Base-by-base conservation (phyloP, 2,888 invertebrate species). In the Heliconius charithonia region DNA sequence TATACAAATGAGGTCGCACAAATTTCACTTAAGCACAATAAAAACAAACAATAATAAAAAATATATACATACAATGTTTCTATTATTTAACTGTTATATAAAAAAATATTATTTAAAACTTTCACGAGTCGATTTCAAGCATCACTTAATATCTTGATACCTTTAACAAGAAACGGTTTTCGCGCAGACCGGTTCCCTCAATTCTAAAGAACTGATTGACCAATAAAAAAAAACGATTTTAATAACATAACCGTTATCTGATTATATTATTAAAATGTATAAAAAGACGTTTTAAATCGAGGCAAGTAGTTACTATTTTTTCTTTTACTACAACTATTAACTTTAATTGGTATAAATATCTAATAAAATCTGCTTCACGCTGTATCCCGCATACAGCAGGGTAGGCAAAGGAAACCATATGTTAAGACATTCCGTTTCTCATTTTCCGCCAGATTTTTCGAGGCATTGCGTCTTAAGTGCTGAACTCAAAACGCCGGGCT, bases 141-240 rank as follows among this genome's bases (percentile, higher is more conserved):
- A 73, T 32, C 56, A 59, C 73, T 27, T 37, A 56, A 41, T 73
- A 73, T 73, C 77, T 45, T 72, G 65, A 59, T 27, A 37, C 66
- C 71, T 67, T 59, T 32, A 76, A 72, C 37, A 56, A 73, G 66
- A 78, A 78, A 78, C 78, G 59, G 69, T 78, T 74, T 78, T 78
- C 67, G 74, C 65, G 73, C 32, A 62, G 67, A 78, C 78, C 78
- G 78, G 78, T 78, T 59, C 27, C 56, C 10, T 72, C 16, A 72
- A 67, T 74, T 78, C 41, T 59, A 45, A 67, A 74, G 72, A 72
- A 72, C 72, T 67, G 59, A 62, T 66, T 67, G 41, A 41, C 62
- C 32, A 73, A 59, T 67, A 73, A 67, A 72, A 73, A 56, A 63
- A 3, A 29, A 45, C 13, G 51, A 59, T 25, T 69, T 77, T 78